phyloP scores from a whole-genome alignment of 37 sponge, comb jelly and placozoan species.

The Ephydatia muelleri region DNA sequence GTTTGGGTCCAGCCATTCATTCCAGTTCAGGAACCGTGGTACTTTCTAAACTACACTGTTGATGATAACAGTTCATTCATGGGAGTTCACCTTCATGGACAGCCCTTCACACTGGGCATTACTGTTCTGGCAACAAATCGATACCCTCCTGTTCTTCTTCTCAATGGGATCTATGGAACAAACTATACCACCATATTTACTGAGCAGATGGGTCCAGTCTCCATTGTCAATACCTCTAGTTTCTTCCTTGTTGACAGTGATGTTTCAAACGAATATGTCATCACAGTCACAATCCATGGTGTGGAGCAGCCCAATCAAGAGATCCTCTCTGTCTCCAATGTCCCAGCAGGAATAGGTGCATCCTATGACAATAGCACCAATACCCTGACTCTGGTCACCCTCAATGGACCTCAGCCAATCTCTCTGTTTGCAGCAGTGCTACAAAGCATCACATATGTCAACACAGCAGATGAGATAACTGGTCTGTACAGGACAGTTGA shows the following conservation, averaged over 20 bases:
- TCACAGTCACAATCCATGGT: conserved; percentile 40
- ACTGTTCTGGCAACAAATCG: conserved; percentile 39
- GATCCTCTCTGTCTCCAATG: conserved; percentile 43
- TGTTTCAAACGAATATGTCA: conserved; percentile 46
- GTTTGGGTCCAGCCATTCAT: conserved; percentile 42
- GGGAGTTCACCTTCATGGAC: conserved; percentile 27
- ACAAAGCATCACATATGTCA: conserved; percentile 57
- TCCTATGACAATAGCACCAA: conserved; percentile 24
- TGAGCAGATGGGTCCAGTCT: conserved; percentile 66
- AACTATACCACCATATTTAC: conserved; percentile 56
- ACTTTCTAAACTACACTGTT: conserved; percentile 53
- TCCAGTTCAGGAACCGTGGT: conserved; percentile 33
- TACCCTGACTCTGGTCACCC: conserved; percentile 10
- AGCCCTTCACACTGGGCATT: conserved; percentile 29
- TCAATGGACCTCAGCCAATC: conserved; percentile 1
- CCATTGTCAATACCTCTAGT: conserved; percentile 36
- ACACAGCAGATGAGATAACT: conserved; percentile 58
- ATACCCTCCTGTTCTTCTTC: conserved; percentile 37
- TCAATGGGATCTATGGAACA: conserved; percentile 34
- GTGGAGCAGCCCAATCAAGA: conserved; percentile 45
- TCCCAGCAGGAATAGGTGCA: conserved; percentile 40
- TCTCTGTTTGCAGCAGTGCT: conserved; percentile 24
- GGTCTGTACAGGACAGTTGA: conserved; percentile 27
- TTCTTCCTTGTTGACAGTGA: conserved; percentile 71
- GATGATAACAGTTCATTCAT: conserved; percentile 40